Percentiles rank a stretch among this genome's conserved stretches.
Conservation (phyloP, 2,888 invertebrate species). For the Lutraria lutraria region DNA sequence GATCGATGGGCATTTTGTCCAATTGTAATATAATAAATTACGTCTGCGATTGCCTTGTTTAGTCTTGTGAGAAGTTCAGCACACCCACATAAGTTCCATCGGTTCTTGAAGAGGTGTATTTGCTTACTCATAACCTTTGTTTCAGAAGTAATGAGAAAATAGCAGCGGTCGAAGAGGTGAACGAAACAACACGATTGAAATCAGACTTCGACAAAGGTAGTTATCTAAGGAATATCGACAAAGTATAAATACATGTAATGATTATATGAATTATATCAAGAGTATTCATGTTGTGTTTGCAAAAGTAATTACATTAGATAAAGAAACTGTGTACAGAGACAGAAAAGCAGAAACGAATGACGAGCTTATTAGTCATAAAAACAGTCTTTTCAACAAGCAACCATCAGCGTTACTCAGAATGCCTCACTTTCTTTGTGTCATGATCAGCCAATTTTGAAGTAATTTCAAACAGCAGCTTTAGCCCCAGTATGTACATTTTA, state of each 20-base stretch:
- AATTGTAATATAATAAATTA: no score
- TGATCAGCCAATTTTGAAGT: not conserved
- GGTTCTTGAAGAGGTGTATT: not conserved
- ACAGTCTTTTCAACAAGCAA: not conserved
- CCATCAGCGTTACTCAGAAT: not conserved
- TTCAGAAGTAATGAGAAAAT: conserved; percentile 73
- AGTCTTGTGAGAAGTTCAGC: not conserved
- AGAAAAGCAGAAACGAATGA: no score
- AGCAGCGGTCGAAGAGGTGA: conserved; percentile 70
- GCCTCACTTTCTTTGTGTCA: not conserved
- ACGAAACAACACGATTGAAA: conserved; percentile 76
- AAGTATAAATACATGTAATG: no score
- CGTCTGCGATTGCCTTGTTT: no score
- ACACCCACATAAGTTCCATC: not conserved
- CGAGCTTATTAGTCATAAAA: not conserved
- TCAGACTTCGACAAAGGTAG: conserved; percentile 78
- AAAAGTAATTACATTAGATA: no score
- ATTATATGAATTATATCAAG: no score
- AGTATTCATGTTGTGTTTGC: no score
- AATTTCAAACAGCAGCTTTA: no score
- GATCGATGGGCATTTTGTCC: no score
- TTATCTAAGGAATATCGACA: not conserved
- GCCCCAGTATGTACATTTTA: no score
- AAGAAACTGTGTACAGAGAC: no score
- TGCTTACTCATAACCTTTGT: conserved; percentile 14